phyloP scores from a whole-genome alignment of 2,888 invertebrate species.

The Ochlodes sylvanus region DNA sequence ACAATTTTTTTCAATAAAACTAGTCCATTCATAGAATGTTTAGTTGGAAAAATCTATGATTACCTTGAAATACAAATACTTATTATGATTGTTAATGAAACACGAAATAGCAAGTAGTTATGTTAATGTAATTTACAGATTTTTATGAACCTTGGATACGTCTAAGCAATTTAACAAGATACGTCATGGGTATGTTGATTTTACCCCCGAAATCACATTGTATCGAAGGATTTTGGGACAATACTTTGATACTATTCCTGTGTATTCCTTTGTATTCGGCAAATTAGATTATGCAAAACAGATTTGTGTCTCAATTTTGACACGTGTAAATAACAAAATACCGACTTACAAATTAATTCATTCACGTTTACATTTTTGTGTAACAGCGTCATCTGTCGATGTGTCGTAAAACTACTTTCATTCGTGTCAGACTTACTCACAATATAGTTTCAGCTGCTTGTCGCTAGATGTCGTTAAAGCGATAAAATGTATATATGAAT shows the following conservation, averaged over 20 bases:
- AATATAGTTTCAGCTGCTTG: not conserved
- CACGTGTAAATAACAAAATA: constrained; percentile 15
- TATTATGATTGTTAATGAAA: not conserved
- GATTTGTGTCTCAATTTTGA: constrained; percentile 20
- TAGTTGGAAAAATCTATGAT: too few relatives aligned
- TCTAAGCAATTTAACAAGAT: constrained; percentile 65
- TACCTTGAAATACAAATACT: too few relatives aligned
- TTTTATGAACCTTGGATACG: constrained; percentile 64
- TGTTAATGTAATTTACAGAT: constrained; percentile 61
- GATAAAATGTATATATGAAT: not conserved
- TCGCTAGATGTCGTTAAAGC: constrained; percentile 7
- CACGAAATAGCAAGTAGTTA: constrained; percentile 6
- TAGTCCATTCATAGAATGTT: too few relatives aligned
- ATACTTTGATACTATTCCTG: constrained; percentile 35
- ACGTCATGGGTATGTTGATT: constrained; percentile 71
- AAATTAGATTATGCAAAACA: not conserved
- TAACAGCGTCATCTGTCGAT: constrained; percentile 50
- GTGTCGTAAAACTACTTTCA: constrained; percentile 26
- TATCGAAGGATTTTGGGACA: constrained; percentile 35
- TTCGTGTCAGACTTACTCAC: not conserved
- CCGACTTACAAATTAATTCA: not conserved
- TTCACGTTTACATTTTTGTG: not conserved
- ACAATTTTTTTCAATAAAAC: too few relatives aligned
- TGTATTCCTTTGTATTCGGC: constrained; percentile 4
- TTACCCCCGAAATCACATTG: constrained; percentile 39